Percentiles rank a stretch among this genome's conserved stretches.
phyloP scores from a whole-genome alignment of 2,888 invertebrate species.

The Polydrusus pterygomalis region DNA sequence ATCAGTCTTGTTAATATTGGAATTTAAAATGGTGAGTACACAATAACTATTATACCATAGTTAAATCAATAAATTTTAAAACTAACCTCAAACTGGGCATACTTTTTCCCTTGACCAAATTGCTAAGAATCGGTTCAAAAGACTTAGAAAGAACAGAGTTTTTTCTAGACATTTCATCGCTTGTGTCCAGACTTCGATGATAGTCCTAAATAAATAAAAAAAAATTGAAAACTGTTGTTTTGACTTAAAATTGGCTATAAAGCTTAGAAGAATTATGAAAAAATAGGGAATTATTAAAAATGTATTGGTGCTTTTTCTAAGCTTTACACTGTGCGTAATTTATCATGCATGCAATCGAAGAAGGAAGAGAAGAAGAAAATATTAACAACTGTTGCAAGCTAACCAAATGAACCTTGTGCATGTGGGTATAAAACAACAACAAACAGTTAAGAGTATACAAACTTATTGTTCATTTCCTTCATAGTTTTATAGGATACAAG shows the following conservation, averaged over 20 bases:
- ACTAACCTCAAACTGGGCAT: slow-evolving; percentile 95
- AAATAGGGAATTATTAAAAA: no score
- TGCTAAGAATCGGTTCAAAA: slow-evolving; percentile 74
- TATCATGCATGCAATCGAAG: slow-evolving; percentile 16
- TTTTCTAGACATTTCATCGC: slow-evolving; percentile 83
- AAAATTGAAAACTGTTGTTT: not conserved
- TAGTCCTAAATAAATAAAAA: slow-evolving; percentile 77
- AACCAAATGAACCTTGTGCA: slow-evolving; percentile 24
- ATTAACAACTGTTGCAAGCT: slow-evolving; percentile 21
- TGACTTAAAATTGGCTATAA: not conserved
- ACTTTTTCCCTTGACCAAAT: slow-evolving; percentile 94
- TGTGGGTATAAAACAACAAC: slow-evolving; percentile 28
- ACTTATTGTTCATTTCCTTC: slow-evolving; percentile 13
- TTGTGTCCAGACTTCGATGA: slow-evolving; percentile 87
- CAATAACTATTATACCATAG: slow-evolving; percentile 13
- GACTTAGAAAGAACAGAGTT: slow-evolving; percentile 80
- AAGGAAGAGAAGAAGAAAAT: slow-evolving; percentile 23
- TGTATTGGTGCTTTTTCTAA: not conserved
- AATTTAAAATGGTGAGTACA: not conserved
- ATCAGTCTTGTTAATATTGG: no score
- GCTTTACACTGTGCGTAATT: not conserved
- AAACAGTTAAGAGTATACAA: slow-evolving; percentile 15
- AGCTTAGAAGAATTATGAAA: no score
- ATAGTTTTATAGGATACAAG: not conserved
- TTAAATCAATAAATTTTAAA: slow-evolving; percentile 5